A percentile compares a stretch with the other conserved stretches of the same genome.
phyloP scores from a whole-genome alignment of 2,888 invertebrate genomes.

The Geophilus truncorum region DNA sequence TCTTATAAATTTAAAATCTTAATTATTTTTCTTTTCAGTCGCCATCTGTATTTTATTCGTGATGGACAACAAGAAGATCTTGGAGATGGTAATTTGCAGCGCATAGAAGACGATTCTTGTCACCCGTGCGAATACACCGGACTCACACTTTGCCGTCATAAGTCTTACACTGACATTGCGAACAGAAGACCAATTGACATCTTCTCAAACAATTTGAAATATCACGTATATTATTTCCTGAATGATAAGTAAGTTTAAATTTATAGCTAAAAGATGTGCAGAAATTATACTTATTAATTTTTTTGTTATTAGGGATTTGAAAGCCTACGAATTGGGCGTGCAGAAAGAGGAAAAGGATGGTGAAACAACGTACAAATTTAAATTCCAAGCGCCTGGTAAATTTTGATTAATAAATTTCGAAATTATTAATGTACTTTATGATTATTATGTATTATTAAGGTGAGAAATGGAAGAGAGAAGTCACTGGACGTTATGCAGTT shows the following conservation, averaged over 20 bases:
- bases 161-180: neutral
- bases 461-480: constrained; percentile 28
- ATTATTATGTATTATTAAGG: neutral
- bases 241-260: constrained; percentile 28
- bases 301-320: constrained; percentile 25
- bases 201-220: constrained; percentile 2
- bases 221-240: neutral
- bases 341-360: neutral
- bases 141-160: neutral
- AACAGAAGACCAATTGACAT: neutral
- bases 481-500: neutral
- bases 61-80: constrained; percentile 1
- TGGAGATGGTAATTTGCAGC: neutral
- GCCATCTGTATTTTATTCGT: neutral
- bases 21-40: constrained; percentile 18
- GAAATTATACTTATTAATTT: no score
- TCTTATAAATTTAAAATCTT: no score
- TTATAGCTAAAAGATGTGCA: no score
- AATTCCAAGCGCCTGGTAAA: constrained; percentile 31
- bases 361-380: neutral
- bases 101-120: neutral
- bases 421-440: no score
- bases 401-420: neutral
- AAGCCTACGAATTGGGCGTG: neutral
- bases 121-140: neutral